A percentile compares a stretch with the other conserved stretches of the same genome.
phyloP scores from a whole-genome alignment of 2,888 invertebrate genomes.

The Tenthredo mesomela region DNA sequence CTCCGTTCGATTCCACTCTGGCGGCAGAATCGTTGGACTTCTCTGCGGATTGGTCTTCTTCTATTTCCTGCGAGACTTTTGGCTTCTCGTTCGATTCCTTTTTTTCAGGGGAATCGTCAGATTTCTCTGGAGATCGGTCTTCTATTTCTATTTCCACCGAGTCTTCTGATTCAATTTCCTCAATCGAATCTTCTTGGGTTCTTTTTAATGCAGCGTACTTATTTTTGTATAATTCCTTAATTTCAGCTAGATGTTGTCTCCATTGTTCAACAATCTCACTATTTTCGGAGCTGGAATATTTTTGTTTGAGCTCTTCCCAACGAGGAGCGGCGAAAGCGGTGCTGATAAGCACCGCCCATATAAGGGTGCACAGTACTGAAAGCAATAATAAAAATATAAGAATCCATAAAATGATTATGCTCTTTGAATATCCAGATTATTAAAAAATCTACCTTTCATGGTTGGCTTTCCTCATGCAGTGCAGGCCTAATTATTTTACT shows the following conservation, averaged over 20 bases:
- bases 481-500: constrained; percentile 20
- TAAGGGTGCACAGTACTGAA: constrained; percentile 34
- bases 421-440: constrained; percentile 1
- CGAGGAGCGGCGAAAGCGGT: constrained; percentile 49
- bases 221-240: constrained; percentile 32
- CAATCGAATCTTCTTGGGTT: background rate
- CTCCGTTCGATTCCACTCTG: background rate
- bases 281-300: background rate
- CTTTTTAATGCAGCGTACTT: constrained; percentile 22
- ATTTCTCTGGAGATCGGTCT: constrained; percentile 12
- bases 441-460: constrained; percentile 51
- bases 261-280: constrained; percentile 4
- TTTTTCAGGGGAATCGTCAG: constrained; percentile 11
- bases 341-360: constrained; percentile 46
- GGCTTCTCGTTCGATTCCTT: background rate
- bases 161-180: background rate
- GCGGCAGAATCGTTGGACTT: background rate
- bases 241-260: constrained; percentile 16
- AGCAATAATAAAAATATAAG: background rate
- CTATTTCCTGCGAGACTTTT: background rate
- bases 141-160: constrained; percentile 9
- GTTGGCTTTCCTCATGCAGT: constrained; percentile 12
- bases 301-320: constrained; percentile 42
- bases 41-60: background rate
- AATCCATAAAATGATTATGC: background rate